Conservation (phyloP, 2,888 invertebrate genomes). For the Acleris literana region DNA sequence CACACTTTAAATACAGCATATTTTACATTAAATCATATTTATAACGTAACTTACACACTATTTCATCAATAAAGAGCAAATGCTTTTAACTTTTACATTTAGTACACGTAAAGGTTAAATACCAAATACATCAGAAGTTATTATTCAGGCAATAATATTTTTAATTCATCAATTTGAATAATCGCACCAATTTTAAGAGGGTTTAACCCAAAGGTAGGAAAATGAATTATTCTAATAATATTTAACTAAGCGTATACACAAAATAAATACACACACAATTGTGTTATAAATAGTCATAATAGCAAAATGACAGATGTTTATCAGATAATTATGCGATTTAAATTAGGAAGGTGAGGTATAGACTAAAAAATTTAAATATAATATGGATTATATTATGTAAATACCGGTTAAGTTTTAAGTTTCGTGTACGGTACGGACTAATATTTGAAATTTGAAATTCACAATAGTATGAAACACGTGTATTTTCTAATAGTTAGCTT, state of each 20-base stretch:
- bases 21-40: conserved; percentile 15
- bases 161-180: conserved; percentile 2
- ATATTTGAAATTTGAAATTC: no score
- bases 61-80: conserved; percentile 19
- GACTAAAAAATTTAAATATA: no score
- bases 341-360: no score
- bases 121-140: not conserved
- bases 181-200: conserved; percentile 18
- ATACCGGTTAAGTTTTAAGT: no score
- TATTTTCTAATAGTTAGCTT: no score
- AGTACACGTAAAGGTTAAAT: not conserved
- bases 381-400: no score
- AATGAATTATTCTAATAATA: conserved; percentile 12
- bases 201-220: conserved; percentile 24
- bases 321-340: no score
- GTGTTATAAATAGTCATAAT: no score
- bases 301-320: no score
- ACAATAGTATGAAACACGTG: no score
- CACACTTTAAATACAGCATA: conserved; percentile 14
- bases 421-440: no score
- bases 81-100: conserved; percentile 2
- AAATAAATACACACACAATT: conserved; percentile 15
- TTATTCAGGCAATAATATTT: conserved; percentile 6
- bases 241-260: conserved; percentile 27
- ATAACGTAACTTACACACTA: conserved; percentile 17